Conservation (phyloP, 2,888 invertebrate species). For the Andrena bucephala region DNA sequence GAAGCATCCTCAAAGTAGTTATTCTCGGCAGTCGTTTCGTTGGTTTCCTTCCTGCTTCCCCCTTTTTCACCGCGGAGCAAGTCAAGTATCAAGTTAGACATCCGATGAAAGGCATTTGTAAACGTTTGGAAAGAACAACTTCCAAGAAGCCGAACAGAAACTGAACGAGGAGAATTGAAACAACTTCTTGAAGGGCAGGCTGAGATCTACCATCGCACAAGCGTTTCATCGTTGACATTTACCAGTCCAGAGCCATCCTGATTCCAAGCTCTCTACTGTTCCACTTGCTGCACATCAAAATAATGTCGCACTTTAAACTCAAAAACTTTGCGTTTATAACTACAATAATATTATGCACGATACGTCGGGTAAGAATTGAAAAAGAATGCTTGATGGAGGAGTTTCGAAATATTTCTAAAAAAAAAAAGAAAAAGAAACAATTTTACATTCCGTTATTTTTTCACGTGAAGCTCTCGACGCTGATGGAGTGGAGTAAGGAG, state of each 20-base stretch:
- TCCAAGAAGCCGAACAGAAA: background rate
- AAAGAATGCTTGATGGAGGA: background rate
- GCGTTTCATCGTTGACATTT: background rate
- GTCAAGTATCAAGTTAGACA: conserved; percentile 7
- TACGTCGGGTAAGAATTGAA: too few relatives aligned
- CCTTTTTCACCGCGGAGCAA: background rate
- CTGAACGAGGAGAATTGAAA: background rate
- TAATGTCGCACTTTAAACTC: too few relatives aligned
- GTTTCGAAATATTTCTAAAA: background rate
- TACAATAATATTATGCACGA: too few relatives aligned
- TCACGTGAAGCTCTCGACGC: too few relatives aligned
- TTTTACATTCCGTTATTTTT: background rate
- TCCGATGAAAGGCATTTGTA: conserved; percentile 1
- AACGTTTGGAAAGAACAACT: background rate
- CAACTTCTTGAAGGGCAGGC: background rate
- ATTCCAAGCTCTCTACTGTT: too few relatives aligned
- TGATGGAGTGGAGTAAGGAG: background rate
- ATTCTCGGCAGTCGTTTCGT: conserved; percentile 9
- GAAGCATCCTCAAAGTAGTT: conserved; percentile 24
- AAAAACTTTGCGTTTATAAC: too few relatives aligned
- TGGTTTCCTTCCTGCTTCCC: background rate
- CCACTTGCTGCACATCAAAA: too few relatives aligned
- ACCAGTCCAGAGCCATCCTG: too few relatives aligned
- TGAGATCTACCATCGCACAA: background rate
- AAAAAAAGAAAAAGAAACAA: background rate